Conservation (phyloP, 2,797 vertebrate genomes). For the Hemibagrus guttatus region DNA sequence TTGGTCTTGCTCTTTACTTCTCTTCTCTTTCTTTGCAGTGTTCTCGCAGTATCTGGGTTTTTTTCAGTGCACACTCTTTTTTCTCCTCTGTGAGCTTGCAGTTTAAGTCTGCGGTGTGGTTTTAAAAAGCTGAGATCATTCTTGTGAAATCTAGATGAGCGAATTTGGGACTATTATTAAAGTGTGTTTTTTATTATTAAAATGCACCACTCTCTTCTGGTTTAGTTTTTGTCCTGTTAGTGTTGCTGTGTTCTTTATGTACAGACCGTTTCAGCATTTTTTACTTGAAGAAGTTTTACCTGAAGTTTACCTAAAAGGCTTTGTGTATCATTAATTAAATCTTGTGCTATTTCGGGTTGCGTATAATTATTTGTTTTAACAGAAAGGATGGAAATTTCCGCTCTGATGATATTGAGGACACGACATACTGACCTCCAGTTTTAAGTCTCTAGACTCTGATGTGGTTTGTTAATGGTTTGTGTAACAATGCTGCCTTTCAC, state of each 20-base stretch:
- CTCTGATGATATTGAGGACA: background rate
- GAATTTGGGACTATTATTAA: background rate
- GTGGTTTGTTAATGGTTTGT: background rate
- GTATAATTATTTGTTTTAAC: background rate
- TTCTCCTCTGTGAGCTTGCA: background rate
- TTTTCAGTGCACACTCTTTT: background rate
- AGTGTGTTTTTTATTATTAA: background rate
- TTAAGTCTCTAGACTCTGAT: background rate
- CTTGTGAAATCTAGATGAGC: background rate
- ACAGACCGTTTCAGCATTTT: background rate
- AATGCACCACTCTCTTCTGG: background rate
- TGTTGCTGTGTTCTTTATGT: background rate
- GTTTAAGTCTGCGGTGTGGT: background rate
- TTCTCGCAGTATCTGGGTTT: too few species aligned
- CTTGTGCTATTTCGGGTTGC: background rate
- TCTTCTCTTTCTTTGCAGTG: background rate
- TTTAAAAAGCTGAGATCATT: background rate
- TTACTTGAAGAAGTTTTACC: too few species aligned
- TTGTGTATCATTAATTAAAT: background rate
- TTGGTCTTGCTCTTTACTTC: background rate
- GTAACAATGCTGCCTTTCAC: slow-evolving; percentile 7
- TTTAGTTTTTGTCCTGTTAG: background rate
- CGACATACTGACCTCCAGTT: background rate
- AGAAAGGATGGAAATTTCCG: background rate
- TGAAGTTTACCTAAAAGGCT: background rate